Percentiles rank a stretch among this genome's conserved stretches.
Conservation (phyloP, 2,797 vertebrate species). For the Galaxias olidus region DNA sequence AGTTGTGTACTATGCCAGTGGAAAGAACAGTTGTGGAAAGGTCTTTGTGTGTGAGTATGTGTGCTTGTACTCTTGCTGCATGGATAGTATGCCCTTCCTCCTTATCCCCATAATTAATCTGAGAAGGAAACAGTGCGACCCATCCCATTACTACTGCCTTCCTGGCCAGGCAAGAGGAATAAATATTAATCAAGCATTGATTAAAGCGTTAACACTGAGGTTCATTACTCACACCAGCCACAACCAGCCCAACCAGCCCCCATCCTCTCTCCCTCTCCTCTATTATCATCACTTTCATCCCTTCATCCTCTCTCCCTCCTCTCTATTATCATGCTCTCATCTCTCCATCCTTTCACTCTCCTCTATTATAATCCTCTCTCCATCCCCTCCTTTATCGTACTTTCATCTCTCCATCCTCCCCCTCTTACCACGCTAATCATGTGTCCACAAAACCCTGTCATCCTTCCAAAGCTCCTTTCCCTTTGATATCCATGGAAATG, state of each 20-base stretch:
- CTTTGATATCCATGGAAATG: too few species aligned
- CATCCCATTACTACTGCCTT: conserved; percentile 65
- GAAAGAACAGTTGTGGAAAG: not conserved
- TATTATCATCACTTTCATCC: conserved; percentile 1
- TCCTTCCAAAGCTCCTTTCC: too few species aligned
- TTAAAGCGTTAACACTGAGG: conserved; percentile 69
- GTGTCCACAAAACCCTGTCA: not conserved
- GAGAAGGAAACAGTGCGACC: conserved; percentile 52
- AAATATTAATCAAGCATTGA: conserved; percentile 82
- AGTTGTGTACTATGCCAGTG: conserved; percentile 34
- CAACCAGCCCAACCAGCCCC: conserved; percentile 12
- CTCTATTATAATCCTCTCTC: not conserved
- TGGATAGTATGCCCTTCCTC: conserved; percentile 59
- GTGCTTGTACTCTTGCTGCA: conserved; percentile 34
- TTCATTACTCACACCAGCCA: conserved; percentile 65
- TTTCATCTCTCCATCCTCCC: too few species aligned
- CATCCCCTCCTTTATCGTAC: not conserved
- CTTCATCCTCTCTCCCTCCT: conserved; percentile 14
- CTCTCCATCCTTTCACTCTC: not conserved
- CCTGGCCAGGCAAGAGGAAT: conserved; percentile 62
- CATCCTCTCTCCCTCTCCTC: not conserved
- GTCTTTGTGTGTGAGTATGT: not conserved
- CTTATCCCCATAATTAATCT: conserved; percentile 66
- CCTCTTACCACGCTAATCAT: not conserved
- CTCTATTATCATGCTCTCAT: too few species aligned